phyloP scores from a whole-genome alignment of 2,888 invertebrate species.

The Limenitis camilla region DNA sequence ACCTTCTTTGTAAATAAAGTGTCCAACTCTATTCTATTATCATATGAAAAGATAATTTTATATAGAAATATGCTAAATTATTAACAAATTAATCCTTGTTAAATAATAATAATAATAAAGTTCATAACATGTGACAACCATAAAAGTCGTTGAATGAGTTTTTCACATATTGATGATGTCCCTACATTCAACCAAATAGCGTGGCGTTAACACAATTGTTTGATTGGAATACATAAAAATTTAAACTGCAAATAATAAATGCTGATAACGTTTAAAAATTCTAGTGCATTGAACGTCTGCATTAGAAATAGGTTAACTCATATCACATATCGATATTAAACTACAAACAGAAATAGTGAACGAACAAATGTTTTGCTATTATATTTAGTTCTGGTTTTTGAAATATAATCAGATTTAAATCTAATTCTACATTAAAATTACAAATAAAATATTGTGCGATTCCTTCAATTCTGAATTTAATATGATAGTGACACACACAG shows the following conservation, averaged over 20 bases:
- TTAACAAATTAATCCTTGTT: too few species aligned
- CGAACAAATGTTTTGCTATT: constrained; percentile 1
- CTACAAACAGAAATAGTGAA: background rate
- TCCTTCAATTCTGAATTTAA: background rate
- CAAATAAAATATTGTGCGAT: too few species aligned
- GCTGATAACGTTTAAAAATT: constrained; percentile 25
- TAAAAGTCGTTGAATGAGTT: constrained; percentile 50
- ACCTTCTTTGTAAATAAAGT: too few species aligned
- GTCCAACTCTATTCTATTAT: too few species aligned
- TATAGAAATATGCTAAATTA: too few species aligned
- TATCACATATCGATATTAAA: background rate
- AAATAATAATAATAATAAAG: too few species aligned
- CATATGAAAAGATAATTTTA: too few species aligned
- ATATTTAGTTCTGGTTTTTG: constrained; percentile 1
- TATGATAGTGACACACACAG: too few species aligned
- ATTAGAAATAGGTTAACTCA: background rate
- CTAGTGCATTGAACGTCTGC: constrained; percentile 6
- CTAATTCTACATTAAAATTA: too few species aligned
- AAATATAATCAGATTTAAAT: background rate
- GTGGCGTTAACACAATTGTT: constrained; percentile 48
- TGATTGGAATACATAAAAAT: constrained; percentile 47
- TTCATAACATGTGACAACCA: too few species aligned
- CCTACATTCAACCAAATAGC: constrained; percentile 56
- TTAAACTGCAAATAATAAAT: constrained; percentile 34
- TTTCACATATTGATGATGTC: constrained; percentile 66